phyloP scores from a whole-genome alignment of 2,888 invertebrate species.

The Aethes cnicana region DNA sequence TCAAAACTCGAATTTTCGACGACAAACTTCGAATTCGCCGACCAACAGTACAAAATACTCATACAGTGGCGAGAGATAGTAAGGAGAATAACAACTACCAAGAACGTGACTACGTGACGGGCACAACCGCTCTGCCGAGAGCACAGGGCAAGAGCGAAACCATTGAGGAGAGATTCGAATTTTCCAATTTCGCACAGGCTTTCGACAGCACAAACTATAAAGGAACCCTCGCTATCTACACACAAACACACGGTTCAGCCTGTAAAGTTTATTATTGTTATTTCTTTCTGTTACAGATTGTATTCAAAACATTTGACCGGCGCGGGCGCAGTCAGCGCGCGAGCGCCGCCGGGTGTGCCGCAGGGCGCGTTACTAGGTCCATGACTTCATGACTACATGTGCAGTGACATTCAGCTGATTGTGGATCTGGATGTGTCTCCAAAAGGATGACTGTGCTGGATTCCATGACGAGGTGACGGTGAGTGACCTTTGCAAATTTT shows the following conservation, averaged over 20 bases:
- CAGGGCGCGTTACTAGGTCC: constrained; percentile 54
- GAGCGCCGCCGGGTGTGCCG: constrained; percentile 61
- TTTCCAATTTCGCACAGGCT: constrained; percentile 37
- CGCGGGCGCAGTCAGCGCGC: constrained; percentile 60
- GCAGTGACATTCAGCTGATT: constrained; percentile 44
- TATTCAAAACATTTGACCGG: constrained; percentile 74
- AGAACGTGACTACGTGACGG: too few species aligned
- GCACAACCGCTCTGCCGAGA: too few species aligned
- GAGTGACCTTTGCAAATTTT: constrained; percentile 39
- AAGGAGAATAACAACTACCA: too few species aligned
- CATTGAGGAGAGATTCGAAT: too few species aligned
- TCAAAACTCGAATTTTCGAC: too few species aligned
- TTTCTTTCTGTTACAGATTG: constrained; percentile 79
- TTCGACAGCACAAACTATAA: constrained; percentile 41
- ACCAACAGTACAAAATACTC: too few species aligned
- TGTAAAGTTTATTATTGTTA: constrained; percentile 76
- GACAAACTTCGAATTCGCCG: too few species aligned
- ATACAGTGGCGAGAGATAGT: too few species aligned
- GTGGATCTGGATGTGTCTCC: constrained; percentile 77
- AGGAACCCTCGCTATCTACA: constrained; percentile 43
- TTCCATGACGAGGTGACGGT: constrained; percentile 70
- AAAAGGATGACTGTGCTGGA: constrained; percentile 69
- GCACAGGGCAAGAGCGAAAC: too few species aligned
- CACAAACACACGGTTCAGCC: constrained; percentile 49
- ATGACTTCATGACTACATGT: constrained; percentile 41